Conservation (phyloP, 2,888 invertebrate species). For the Agonopterix alstromeriana region DNA sequence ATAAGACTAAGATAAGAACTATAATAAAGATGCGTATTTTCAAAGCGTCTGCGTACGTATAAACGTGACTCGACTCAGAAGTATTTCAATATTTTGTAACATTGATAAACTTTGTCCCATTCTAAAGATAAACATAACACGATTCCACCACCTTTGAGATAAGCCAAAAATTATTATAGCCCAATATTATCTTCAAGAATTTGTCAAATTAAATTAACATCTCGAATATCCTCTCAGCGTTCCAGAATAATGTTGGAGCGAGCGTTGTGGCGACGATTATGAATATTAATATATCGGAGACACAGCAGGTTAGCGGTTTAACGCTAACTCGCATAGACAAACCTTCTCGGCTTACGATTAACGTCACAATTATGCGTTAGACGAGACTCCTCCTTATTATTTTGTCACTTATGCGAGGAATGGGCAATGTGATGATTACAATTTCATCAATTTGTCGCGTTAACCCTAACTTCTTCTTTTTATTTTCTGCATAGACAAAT, state of each 20-base stretch:
- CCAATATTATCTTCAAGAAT: slow-evolving; percentile 12
- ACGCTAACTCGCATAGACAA: slow-evolving; percentile 61
- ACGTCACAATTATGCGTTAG: slow-evolving; percentile 13
- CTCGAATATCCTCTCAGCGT: slow-evolving; percentile 24
- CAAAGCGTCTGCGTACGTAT: no score
- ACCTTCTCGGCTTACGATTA: slow-evolving; percentile 18
- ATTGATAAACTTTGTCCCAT: not conserved
- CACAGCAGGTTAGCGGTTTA: slow-evolving; percentile 52
- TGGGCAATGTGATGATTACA: no score
- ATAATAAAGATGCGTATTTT: no score
- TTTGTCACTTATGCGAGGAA: not conserved
- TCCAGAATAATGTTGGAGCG: slow-evolving; percentile 23
- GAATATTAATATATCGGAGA: slow-evolving; percentile 65
- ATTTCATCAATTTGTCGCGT: no score
- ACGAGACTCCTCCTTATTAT: slow-evolving; percentile 11
- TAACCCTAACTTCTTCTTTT: no score
- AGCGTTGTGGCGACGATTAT: slow-evolving; percentile 33
- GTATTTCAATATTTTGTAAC: not conserved
- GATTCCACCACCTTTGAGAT: not conserved
- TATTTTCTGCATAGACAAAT: no score
- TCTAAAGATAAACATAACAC: not conserved
- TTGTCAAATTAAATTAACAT: slow-evolving; percentile 36
- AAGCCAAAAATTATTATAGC: slow-evolving; percentile 2
- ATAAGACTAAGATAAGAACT: no score
- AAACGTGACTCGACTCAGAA: no score